phyloP scores from a whole-genome alignment of 2,888 invertebrate genomes.

The Limnephilus lunatus region DNA sequence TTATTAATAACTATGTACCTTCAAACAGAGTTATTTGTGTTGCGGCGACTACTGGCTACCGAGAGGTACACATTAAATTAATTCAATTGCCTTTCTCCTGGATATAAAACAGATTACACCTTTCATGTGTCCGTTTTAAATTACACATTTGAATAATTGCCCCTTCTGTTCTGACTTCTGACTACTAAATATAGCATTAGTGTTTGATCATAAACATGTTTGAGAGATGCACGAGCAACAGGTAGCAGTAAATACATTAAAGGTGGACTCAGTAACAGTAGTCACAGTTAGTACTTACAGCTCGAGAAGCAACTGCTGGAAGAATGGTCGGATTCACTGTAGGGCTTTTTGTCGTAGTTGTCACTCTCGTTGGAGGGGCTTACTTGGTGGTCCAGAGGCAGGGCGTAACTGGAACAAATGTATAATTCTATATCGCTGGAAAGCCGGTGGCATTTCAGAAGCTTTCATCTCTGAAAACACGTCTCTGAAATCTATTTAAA shows the following conservation, averaged over 20 bases:
- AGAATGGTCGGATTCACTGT: slow-evolving; percentile 77
- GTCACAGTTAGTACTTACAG: slow-evolving; percentile 71
- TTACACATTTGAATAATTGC: slow-evolving; percentile 26
- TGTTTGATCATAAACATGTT: neutral
- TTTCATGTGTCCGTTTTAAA: slow-evolving; percentile 7
- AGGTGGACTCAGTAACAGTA: slow-evolving; percentile 64
- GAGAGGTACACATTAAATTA: neutral
- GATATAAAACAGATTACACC: neutral
- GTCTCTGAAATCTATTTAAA: neutral
- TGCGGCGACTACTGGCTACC: neutral
- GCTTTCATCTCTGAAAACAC: neutral
- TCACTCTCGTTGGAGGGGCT: slow-evolving; percentile 78
- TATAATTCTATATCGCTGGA: neutral
- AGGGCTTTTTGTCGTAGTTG: slow-evolving; percentile 76
- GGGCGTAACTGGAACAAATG: slow-evolving; percentile 72
- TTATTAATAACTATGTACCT: neutral
- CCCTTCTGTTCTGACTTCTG: neutral
- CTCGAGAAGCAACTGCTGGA: slow-evolving; percentile 77
- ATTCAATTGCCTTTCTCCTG: neutral
- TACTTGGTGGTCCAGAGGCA: slow-evolving; percentile 75
- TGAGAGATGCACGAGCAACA: neutral
- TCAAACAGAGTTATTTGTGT: neutral
- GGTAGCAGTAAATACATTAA: neutral
- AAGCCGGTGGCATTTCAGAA: neutral
- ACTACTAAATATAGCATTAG: neutral